Base-by-base conservation (phyloP, 1,140 invertebrate species). In the Atta texana region DNA sequence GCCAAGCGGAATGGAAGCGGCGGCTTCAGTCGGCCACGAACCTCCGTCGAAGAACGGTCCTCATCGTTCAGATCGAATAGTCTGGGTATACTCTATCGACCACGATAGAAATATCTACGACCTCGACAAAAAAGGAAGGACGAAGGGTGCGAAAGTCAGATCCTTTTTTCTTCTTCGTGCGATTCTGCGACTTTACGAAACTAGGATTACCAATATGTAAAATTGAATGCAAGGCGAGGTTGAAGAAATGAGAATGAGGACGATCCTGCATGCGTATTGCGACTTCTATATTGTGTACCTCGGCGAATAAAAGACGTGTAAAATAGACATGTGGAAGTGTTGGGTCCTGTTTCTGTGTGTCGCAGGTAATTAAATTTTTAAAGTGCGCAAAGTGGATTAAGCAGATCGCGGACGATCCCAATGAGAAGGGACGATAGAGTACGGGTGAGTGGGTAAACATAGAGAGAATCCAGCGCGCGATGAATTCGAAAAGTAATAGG, bases 11-110 rank as follows among this genome's bases (percentile, higher is more conserved):
- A 91, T 90, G 85, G 88, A 87, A 89, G 88, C 80, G 84, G 88
- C 90, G 88, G 93, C 91, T 92, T 94, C 93, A 94, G 94, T 94
- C 89, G 90, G 88, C 86, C 91, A 92, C 90, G 93, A 93, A 87
- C 93, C 91, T 91, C 82, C 93, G 91, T 24, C 90, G 92, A 87
- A 87, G 90, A 92, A 92, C 88, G 91, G 86, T 90, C 91, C 76
- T 31, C 34, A 51, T 80, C 39, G 63, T 66, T 21, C 28, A 39
- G 66, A 57, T 72, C 28, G 39, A n/a, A 49, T 12, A 44, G 53
- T 57, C 51, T 51, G 39, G n/a, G 4, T 28, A 28, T 12, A 81
- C 18, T 14, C 31, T 59, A 68, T 74, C 57, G 51, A 49, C 21
- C 81, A 16, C 44, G 84, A 66, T 10, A 34, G n/a, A 39, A 44